phyloP scores from a whole-genome alignment of 2,113 vertebrate species.

The Pleuronectes platessa region DNA sequence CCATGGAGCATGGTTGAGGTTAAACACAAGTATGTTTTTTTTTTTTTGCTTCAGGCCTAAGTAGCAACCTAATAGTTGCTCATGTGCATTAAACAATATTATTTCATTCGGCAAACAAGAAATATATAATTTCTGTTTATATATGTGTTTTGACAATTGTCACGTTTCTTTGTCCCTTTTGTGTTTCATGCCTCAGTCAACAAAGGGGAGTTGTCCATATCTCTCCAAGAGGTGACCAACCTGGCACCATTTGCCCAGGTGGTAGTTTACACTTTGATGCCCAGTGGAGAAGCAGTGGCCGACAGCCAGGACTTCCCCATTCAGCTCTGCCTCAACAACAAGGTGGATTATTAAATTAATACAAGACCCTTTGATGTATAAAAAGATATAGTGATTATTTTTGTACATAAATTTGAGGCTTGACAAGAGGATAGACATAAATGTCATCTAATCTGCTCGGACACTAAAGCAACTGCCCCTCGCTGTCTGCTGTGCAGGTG shows the following conservation, averaged over 20 bases:
- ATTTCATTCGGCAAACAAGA: too few species aligned
- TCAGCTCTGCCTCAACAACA: slow-evolving; percentile 87
- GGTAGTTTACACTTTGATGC: slow-evolving; percentile 84
- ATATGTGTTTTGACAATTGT: too few species aligned
- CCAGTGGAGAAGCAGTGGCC: slow-evolving; percentile 84
- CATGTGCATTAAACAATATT: too few species aligned
- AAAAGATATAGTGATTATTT: background rate
- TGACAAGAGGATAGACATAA: background rate
- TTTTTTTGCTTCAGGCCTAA: too few species aligned
- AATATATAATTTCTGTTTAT: too few species aligned
- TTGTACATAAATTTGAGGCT: background rate
- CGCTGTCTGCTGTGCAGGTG: slow-evolving; percentile 77
- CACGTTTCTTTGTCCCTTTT: background rate
- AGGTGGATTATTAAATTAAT: slow-evolving; percentile 73
- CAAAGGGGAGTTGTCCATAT: slow-evolving; percentile 77
- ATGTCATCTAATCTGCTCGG: background rate
- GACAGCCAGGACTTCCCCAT: slow-evolving; percentile 84
- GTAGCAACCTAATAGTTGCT: too few species aligned
- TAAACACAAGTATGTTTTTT: background rate
- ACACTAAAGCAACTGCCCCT: too few species aligned
- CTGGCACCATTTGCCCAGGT: slow-evolving; percentile 86
- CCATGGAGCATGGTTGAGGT: background rate
- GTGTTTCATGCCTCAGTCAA: slow-evolving; percentile 59
- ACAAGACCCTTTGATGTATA: background rate
- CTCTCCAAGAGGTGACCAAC: slow-evolving; percentile 65